Base-by-base conservation (phyloP, 2,888 invertebrate species). In the Caenorhabditis wallacei region DNA sequence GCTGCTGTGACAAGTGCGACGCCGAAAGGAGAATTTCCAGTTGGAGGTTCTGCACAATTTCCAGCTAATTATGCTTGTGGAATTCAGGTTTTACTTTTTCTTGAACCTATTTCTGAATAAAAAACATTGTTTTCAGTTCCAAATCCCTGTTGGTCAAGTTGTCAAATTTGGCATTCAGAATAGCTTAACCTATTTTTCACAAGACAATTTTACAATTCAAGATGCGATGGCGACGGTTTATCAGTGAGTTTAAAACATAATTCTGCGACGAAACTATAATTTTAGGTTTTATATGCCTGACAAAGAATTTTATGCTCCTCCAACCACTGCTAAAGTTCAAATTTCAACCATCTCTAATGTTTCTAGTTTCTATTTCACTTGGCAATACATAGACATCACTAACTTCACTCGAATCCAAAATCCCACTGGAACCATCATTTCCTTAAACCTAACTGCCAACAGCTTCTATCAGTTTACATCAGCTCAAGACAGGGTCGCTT, bases 81-180 rank as follows among this genome's bases (percentile, higher is more conserved):
- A 8, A 24, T 53, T 53, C 22, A 53, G 53, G 53, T 53, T 18
- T 48, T 1, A 48, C 16, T 46, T 46, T 46, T 35, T 35, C 35
- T 35, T 2, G 16, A 11, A 11, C 10, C 10, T 40, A 40, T 40
- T 10, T 4, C 5, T 30, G 30, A 8, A 8, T 3, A 30, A 30
- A 30, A 30, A 30, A 30, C 8, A 30, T 30, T 30, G n/a, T 8
- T 24, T 53, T 53, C 24, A 53, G 53, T 53, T 53, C 24, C 22
- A 53, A 24, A 53, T 53, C n/a, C 53, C 53, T 8, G 53, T 53
- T 24, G 53, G 53, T 53, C 24, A 22, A 53, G 53, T 53, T 11
- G 24, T 53, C 13, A 24, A 24, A 4, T 13, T 53, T 24, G n/a
- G n/a, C 1, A 53, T 53, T 24, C 24, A 22, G 24, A 53, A 24